Percentiles rank a stretch among this genome's conserved stretches.
These are phyloP conservation scores for Polypterus bichir DNA, from an alignment of 2,113 vertebrate genomes.

Conservation along the genomic window DNA sequence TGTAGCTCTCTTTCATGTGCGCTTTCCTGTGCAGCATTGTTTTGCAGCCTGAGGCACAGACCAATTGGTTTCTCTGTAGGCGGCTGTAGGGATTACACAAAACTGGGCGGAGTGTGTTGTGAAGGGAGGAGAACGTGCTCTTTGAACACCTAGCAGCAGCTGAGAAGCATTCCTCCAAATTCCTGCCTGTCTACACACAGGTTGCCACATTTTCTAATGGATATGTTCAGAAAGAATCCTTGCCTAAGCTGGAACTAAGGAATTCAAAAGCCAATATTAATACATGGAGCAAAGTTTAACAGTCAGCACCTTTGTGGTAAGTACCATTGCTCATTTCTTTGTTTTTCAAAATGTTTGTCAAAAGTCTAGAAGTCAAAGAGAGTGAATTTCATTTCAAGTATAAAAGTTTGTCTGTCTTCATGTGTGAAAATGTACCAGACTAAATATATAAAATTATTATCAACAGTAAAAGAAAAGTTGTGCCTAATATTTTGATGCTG, in stretches of 20 bases:
- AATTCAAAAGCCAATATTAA: conserved; percentile 32
- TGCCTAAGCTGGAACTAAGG: conserved; percentile 29
- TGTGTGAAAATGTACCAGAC: too few species aligned
- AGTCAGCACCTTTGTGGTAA: conserved; percentile 41
- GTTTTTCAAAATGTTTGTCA: too few species aligned
- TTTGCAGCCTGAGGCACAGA: conserved; percentile 30
- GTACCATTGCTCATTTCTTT: conserved; percentile 2
- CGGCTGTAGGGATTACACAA: conserved; percentile 48
- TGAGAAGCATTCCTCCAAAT: conserved; percentile 29
- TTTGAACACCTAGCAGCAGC: conserved; percentile 43
- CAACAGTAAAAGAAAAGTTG: too few species aligned
- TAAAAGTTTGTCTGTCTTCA: too few species aligned
- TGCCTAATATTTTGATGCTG: too few species aligned
- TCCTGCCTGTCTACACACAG: conserved; percentile 4
- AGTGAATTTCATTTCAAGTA: too few species aligned
- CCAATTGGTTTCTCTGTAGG: conserved; percentile 43
- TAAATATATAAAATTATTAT: too few species aligned
- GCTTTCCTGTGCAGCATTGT: conserved; percentile 24
- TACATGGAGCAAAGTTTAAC: conserved; percentile 77
- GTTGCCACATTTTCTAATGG: conserved; percentile 25
- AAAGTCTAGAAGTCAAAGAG: too few species aligned
- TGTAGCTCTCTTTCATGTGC: conserved; percentile 7
- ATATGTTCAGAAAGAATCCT: conserved; percentile 28
- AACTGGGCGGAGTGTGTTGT: conserved; percentile 24
- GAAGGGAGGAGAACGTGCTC: conserved; percentile 27